Conservation (phyloP, 2,113 vertebrate genomes). For the Nycticorax nycticorax region DNA sequence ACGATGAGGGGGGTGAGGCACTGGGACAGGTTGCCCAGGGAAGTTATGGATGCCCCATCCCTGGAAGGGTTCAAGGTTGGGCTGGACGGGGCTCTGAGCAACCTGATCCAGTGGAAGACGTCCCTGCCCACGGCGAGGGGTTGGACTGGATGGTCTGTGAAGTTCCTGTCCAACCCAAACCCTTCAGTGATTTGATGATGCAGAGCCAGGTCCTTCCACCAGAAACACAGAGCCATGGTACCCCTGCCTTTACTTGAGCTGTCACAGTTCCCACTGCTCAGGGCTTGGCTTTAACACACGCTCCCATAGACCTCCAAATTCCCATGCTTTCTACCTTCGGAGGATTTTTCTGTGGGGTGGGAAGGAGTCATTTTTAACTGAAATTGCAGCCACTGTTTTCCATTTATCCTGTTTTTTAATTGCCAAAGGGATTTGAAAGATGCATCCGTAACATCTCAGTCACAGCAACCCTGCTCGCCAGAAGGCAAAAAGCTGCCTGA, state of each 20-base stretch:
- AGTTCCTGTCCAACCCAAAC: not conserved
- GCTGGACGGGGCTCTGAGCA: rapidly evolving
- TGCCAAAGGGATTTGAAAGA: not conserved
- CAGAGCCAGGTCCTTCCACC: not conserved
- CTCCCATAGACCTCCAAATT: not conserved
- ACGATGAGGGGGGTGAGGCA: rapidly evolving
- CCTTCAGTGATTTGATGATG: not conserved
- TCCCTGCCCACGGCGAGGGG: too few relatives aligned
- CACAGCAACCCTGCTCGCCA: not conserved
- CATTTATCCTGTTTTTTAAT: not conserved
- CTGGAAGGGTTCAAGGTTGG: not conserved
- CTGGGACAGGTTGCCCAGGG: not conserved
- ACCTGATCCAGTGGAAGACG: not conserved
- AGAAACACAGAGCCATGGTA: not conserved
- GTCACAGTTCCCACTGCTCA: not conserved
- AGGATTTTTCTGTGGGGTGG: not conserved
- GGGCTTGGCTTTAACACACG: not conserved
- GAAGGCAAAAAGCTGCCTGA: not conserved
- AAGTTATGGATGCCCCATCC: not conserved
- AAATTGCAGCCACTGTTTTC: not conserved
- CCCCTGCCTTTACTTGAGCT: not conserved
- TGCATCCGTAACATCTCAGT: not conserved
- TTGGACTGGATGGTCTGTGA: not conserved
- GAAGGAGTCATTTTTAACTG: not conserved
- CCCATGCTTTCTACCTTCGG: not conserved